Evolutionary conservation across 2,113 vertebrate genomes (phyloP), one percentile per base, ranked within the genome.

Genomic region (Xenopus borealis): DNA sequence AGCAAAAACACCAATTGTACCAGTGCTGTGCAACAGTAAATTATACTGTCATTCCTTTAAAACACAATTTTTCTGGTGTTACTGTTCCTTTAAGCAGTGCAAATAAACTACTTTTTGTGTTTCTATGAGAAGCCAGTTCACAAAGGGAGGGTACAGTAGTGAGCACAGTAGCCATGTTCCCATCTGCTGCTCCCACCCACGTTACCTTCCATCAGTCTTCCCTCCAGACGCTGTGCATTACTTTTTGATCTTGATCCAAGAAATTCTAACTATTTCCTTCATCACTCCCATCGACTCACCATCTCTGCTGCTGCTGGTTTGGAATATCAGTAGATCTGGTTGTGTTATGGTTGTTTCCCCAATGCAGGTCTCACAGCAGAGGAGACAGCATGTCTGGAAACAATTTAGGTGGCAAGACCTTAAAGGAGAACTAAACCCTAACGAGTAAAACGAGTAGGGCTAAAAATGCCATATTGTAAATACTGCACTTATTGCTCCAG

Each of bases 181-280:
- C 23, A 23, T 40, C 27, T 17, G 14, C 62, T 10, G 30, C 62
- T n/a, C 30, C 62, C 40, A 17, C 27, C 27, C 62, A 64, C 14
- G 40, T 44, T 64, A 64, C 27, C 30, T 64, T 40, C 40, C 62
- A 64, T 40, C 62, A 27, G 20, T 27, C 19, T 16, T 46, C 6
- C 33, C 46, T 61, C 19, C 58, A 62, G 58, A 46, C 33, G 58
- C 55, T 12, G 9, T 20, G 40, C 69, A 14, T 47, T 27, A 18
- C 57, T 61, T 71, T 71, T 62, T 62, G 58, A 71, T 71, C 69
- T 17, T 12, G 57, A 9, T 71, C 57, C 69, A 71, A 71, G 47
- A 71, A 62, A 71, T 71, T 57, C 69, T 16, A 71, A 71, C 57
- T 50, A 71, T 71, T 71, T 71, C 69, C 69, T 62, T 62, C 40